Base-by-base conservation (phyloP, 2,797 vertebrate species). In the Poliocrania exsul region DNA sequence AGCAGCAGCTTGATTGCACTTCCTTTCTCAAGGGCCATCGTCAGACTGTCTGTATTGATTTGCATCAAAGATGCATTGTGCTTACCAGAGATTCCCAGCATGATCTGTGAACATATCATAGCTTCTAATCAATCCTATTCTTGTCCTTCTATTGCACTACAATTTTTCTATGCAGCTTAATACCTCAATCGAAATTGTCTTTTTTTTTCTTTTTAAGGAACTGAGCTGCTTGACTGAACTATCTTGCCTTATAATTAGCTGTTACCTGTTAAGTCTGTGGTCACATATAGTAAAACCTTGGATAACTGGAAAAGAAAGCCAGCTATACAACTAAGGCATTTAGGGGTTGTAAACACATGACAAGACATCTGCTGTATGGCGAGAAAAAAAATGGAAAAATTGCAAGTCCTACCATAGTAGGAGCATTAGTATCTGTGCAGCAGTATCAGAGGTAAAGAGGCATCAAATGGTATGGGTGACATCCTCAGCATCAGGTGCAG, bases 91-190 rank as follows among this genome's bases (percentile, higher is more conserved):
- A 82, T 91, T 93, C 92, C 47, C 97, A 95, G 95, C 90, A 37
- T 89, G 92, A 97, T 83, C 88, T 4, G 7, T 88, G 92, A 93
- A 92, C 46, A 28, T 90, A 92, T 93, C 93, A 91, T 60, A 94
- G 92, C 79, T 95, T 75, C 92, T 92, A 96, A 97, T 97, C 97
- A 97, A 94, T 95, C 85, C 92, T 82, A 95, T 96, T 97, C 92
- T 96, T 97, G 84, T 92, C 84, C 62, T 71, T 79, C 54, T 58
- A 21, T 62, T 90, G 47, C 0, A 0, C 54, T 94, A 87, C 89
- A 81, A 53, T 93, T 92, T 93, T 92, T 91, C 73, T 86, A 9
- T 75, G 71, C 75, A 85, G 58, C 29, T 88, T 90, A 95, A 90
- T 75, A 89, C 79, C 87, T 93, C 4, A 13, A 23, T 35, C 83